Evolutionary conservation across 2,113 vertebrate species (phyloP).

Genomic region (Callipepla californica): DNA sequence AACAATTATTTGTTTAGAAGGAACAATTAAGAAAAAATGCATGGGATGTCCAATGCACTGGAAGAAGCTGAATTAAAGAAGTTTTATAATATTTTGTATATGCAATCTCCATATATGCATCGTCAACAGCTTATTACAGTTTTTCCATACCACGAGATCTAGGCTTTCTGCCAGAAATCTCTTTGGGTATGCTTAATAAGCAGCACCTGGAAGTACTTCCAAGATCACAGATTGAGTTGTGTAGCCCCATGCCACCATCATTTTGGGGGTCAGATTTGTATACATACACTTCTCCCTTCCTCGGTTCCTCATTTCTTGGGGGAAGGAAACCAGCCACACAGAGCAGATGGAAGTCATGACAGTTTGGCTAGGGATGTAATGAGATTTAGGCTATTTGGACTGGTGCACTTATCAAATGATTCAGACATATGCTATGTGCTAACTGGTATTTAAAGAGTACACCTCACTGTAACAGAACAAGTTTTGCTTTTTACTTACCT

Average conservation of each 20-base stretch:
- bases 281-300: background rate
- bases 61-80: conserved; percentile 68
- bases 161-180: conserved; percentile 66
- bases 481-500: background rate
- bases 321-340: background rate
- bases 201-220: conserved; percentile 72
- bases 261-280: background rate
- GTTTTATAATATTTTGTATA: conserved; percentile 67
- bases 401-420: rapidly evolving
- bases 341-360: background rate
- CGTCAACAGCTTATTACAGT: conserved; percentile 66
- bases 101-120: conserved; percentile 72
- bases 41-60: conserved; percentile 53
- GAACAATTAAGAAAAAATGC: conserved; percentile 62
- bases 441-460: background rate
- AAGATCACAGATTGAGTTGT: conserved; percentile 35
- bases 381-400: background rate
- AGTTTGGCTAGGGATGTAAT: background rate
- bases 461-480: background rate
- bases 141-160: conserved; percentile 44
- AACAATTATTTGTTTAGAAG: conserved; percentile 58
- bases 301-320: background rate
- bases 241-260: background rate
- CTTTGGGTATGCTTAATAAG: conserved; percentile 53
- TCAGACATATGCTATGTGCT: background rate